These are phyloP conservation scores for Chaetura pelagica DNA, from an alignment of 2,113 vertebrate genomes.

Conservation along the genomic window DNA sequence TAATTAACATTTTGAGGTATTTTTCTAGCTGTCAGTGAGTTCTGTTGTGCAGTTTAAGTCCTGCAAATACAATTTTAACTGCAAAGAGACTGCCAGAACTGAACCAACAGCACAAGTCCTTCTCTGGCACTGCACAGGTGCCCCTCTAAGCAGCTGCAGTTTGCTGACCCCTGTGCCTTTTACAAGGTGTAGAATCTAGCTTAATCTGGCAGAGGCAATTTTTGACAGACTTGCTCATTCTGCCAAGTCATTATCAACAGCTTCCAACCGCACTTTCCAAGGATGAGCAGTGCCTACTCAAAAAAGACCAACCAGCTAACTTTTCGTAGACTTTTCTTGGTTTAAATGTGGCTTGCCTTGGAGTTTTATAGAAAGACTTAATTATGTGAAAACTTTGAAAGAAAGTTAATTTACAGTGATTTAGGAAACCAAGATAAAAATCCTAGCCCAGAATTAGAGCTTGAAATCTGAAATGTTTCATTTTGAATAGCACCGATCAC, in stretches of 20 bases:
- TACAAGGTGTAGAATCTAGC: not conserved
- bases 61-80: not conserved
- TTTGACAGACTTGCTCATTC: not conserved
- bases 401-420: slow-evolving; percentile 49
- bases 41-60: not conserved
- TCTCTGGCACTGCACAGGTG: not conserved
- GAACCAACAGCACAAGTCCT: not conserved
- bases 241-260: not conserved
- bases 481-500: slow-evolving; percentile 52
- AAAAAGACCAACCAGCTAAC: not conserved
- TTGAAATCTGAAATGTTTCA: not conserved
- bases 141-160: not conserved
- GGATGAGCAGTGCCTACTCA: not conserved
- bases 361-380: slow-evolving; percentile 38
- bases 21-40: not conserved
- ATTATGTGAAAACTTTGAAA: slow-evolving; percentile 44
- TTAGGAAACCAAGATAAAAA: slow-evolving; percentile 41
- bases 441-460: not conserved
- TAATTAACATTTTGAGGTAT: not conserved
- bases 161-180: not conserved
- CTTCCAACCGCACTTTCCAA: not conserved
- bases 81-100: not conserved
- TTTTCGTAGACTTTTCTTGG: slow-evolving; percentile 26
- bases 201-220: not conserved
- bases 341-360: not conserved